Conservation (phyloP, 2,888 invertebrate species). For the Plagodis pulveraria region DNA sequence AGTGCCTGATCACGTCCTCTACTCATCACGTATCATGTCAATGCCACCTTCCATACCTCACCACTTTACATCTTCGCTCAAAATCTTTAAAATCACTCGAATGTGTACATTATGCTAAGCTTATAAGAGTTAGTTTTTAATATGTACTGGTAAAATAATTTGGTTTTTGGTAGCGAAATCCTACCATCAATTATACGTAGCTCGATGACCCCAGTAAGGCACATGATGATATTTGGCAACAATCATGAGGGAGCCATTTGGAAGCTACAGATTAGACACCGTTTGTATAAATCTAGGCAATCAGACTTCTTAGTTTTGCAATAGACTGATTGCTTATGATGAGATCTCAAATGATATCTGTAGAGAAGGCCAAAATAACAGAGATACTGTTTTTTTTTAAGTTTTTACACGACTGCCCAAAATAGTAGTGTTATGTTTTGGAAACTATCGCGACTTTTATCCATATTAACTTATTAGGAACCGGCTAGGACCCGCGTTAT, state of each 20-base stretch:
- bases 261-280: constrained; percentile 10
- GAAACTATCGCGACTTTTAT: too few species aligned
- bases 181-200: constrained; percentile 50
- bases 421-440: too few species aligned
- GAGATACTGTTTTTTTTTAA: too few species aligned
- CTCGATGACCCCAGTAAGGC: constrained; percentile 52
- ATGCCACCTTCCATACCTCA: constrained; percentile 47
- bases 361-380: too few species aligned
- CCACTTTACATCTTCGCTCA: constrained; percentile 8
- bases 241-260: constrained; percentile 36
- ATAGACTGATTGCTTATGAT: not conserved
- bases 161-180: constrained; percentile 44
- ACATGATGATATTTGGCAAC: constrained; percentile 44
- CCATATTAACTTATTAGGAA: too few species aligned
- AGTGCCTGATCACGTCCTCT: constrained; percentile 41
- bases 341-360: too few species aligned
- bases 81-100: constrained; percentile 8
- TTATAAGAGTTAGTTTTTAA: not conserved
- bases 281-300: constrained; percentile 4
- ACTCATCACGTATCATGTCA: constrained; percentile 60
- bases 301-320: constrained; percentile 2
- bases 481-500: too few species aligned
- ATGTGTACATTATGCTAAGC: constrained; percentile 30
- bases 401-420: too few species aligned
- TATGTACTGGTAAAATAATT: not conserved